phyloP scores from a whole-genome alignment of 2,797 vertebrate genomes.

The Lagodon rhomboides region DNA sequence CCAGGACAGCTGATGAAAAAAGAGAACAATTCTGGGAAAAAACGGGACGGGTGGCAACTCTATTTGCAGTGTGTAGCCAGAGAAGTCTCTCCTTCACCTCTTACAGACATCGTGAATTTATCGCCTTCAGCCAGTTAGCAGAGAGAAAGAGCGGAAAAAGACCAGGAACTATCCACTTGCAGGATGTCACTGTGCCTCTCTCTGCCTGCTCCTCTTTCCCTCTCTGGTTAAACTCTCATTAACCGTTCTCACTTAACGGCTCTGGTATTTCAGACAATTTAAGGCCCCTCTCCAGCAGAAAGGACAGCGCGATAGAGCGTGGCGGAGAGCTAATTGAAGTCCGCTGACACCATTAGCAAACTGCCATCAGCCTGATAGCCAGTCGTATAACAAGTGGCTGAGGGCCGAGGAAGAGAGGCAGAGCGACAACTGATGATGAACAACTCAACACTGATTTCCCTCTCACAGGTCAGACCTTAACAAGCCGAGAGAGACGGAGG shows the following conservation, averaged over 20 bases:
- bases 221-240: conserved; percentile 75
- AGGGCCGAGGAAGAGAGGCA: conserved; percentile 36
- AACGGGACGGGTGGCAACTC: too few species aligned
- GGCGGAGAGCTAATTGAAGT: conserved; percentile 81
- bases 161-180: conserved; percentile 22
- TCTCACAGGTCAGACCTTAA: conserved; percentile 58
- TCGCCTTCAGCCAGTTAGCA: conserved; percentile 36
- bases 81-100: conserved; percentile 5
- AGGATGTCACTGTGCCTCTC: conserved; percentile 13
- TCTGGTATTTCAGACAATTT: conserved; percentile 81
- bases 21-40: too few species aligned
- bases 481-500: conserved; percentile 14
- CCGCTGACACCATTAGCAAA: conserved; percentile 82
- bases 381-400: conserved; percentile 71
- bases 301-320: conserved; percentile 69
- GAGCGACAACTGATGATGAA: conserved; percentile 58
- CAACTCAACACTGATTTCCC: conserved; percentile 38
- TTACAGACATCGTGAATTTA: conserved; percentile 23
- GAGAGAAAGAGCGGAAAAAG: conserved; percentile 30
- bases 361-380: conserved; percentile 76
- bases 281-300: conserved; percentile 65
- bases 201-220: conserved; percentile 27
- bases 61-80: conserved; percentile 9
- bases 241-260: conserved; percentile 75
- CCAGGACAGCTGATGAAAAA: too few species aligned